A percentile compares a stretch with the other conserved stretches of the same genome.
Evolutionary conservation across 2,797 vertebrate species (phyloP).

Genomic region (Linurgus olivaceus): DNA sequence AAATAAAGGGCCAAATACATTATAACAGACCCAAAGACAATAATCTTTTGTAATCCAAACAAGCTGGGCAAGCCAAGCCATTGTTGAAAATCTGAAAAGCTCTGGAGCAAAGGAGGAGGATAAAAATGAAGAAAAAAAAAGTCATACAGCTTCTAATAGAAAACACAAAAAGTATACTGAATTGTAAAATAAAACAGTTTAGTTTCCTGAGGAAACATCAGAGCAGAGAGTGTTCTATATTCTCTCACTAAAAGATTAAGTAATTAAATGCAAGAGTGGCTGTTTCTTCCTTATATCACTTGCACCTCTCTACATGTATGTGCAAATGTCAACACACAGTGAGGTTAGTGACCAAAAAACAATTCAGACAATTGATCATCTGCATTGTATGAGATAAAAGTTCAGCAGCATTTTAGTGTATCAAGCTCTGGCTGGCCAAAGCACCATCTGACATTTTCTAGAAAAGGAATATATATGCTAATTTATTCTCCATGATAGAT

Average conservation of each 20-base stretch:
- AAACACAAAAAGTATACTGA: constrained; percentile 3
- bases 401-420: background rate
- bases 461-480: constrained; percentile 36
- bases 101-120: constrained; percentile 19
- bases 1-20: constrained; percentile 46
- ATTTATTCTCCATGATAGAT: constrained; percentile 20
- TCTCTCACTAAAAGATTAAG: background rate
- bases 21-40: constrained; percentile 64
- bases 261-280: background rate
- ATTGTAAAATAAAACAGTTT: constrained; percentile 4
- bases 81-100: constrained; percentile 56
- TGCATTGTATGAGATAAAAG: background rate
- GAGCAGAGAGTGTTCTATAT: background rate
- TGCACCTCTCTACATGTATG: background rate
- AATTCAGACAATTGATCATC: background rate
- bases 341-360: background rate
- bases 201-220: background rate
- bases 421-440: background rate
- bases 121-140: background rate
- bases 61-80: constrained; percentile 64
- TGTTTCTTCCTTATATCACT: background rate
- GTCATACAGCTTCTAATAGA: background rate
- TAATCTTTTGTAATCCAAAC: constrained; percentile 66
- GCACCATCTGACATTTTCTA: background rate
- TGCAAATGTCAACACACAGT: background rate